phyloP scores from a whole-genome alignment of 2,113 vertebrate genomes.

The Spea bombifrons region DNA sequence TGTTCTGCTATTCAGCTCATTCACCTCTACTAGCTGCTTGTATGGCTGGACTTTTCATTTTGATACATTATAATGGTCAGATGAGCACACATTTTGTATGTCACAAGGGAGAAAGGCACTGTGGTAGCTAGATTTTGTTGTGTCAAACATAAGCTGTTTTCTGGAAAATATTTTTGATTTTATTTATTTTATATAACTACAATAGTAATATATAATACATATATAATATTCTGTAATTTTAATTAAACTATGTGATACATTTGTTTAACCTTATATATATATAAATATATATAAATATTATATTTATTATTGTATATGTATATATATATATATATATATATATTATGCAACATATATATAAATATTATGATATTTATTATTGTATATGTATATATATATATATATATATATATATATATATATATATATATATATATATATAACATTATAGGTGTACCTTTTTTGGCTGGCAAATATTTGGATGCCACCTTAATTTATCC shows the following conservation, averaged over 20 bases:
- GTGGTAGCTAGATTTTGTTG: constrained; percentile 2
- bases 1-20: constrained; percentile 20
- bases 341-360: not conserved
- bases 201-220: not conserved
- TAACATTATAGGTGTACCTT: no score
- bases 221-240: not conserved
- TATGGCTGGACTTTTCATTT: constrained; percentile 27
- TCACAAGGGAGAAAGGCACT: constrained; percentile 19
- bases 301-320: not conserved
- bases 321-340: not conserved
- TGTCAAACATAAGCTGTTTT: no score
- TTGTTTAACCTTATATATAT: no score
- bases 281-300: no score
- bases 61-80: constrained; percentile 16
- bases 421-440: not conserved
- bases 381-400: not conserved
- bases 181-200: no score
- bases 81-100: constrained; percentile 25
- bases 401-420: not conserved
- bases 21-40: constrained; percentile 11
- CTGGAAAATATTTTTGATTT: no score
- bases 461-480: not conserved
- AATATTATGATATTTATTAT: not conserved
- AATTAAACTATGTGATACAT: no score
- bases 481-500: not conserved